phyloP scores from a whole-genome alignment of 1,140 invertebrate genomes.

The Brachystomella parvula region DNA sequence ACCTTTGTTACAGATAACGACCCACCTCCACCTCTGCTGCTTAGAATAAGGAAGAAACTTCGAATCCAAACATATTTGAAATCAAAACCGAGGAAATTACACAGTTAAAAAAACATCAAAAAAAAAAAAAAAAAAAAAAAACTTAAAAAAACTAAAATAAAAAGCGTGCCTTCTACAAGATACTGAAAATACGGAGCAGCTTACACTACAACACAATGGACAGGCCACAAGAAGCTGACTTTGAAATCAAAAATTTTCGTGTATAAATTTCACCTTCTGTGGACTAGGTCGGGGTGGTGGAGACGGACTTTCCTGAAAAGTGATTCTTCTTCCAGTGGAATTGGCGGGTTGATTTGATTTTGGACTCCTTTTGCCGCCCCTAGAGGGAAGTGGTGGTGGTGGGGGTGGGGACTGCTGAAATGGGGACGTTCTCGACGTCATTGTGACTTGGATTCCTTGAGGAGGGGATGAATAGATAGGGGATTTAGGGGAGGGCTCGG shows the following conservation, averaged over 20 bases:
- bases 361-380: slow-evolving; percentile 35
- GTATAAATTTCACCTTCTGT: too few relatives aligned
- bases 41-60: too few relatives aligned
- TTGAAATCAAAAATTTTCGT: too few relatives aligned
- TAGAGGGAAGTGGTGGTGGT: slow-evolving; percentile 38
- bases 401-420: slow-evolving; percentile 40
- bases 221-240: too few relatives aligned
- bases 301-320: slow-evolving; percentile 29
- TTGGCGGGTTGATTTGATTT: not conserved
- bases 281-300: slow-evolving; percentile 30
- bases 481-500: slow-evolving; percentile 31
- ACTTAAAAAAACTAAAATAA: not conserved
- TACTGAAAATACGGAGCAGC: too few relatives aligned
- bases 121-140: not conserved
- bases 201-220: too few relatives aligned
- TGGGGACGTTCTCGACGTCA: slow-evolving; percentile 45
- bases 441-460: slow-evolving; percentile 36
- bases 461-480: slow-evolving; percentile 27
- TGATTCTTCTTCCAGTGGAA: slow-evolving; percentile 31
- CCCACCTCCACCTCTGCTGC: too few relatives aligned
- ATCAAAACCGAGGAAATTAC: too few relatives aligned
- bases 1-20: too few relatives aligned
- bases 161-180: too few relatives aligned
- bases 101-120: too few relatives aligned
- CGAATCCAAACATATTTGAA: too few relatives aligned